Conservation (phyloP, 1,140 invertebrate species). For the Aporrectodea caliginosa region DNA sequence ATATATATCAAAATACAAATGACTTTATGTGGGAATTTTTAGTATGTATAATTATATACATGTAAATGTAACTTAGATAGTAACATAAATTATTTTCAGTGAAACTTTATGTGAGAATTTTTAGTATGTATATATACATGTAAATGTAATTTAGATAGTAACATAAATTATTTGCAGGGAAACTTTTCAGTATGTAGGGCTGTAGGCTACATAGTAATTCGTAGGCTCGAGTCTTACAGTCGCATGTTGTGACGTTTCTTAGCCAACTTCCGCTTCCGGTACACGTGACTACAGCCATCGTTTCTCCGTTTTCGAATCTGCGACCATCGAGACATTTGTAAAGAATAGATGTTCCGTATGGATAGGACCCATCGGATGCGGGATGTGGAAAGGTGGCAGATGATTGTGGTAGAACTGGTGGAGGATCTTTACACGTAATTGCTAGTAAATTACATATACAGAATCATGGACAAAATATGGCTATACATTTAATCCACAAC, state of each 20-base stretch:
- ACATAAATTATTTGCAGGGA: not conserved
- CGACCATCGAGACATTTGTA: not conserved
- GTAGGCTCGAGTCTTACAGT: not conserved
- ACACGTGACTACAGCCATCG: not conserved
- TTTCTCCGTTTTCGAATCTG: not conserved
- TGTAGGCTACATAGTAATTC: not conserved
- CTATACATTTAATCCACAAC: too few species aligned
- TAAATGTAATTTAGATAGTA: not conserved
- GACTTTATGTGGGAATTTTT: too few species aligned
- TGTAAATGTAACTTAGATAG: not conserved
- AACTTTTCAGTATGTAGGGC: not conserved
- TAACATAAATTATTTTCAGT: not conserved
- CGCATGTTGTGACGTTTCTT: not conserved
- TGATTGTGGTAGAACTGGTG: not conserved
- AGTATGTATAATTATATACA: not conserved
- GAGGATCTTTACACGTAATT: not conserved
- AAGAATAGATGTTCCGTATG: not conserved
- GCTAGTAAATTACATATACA: too few species aligned
- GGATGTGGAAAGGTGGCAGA: not conserved
- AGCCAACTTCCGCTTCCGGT: not conserved
- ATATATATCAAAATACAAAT: too few species aligned
- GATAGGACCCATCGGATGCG: not conserved
- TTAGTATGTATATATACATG: too few species aligned
- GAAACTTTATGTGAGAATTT: too few species aligned
- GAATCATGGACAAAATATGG: too few species aligned